phyloP scores from a whole-genome alignment of 2,888 invertebrate species.

The Drosophila mercatorum region DNA sequence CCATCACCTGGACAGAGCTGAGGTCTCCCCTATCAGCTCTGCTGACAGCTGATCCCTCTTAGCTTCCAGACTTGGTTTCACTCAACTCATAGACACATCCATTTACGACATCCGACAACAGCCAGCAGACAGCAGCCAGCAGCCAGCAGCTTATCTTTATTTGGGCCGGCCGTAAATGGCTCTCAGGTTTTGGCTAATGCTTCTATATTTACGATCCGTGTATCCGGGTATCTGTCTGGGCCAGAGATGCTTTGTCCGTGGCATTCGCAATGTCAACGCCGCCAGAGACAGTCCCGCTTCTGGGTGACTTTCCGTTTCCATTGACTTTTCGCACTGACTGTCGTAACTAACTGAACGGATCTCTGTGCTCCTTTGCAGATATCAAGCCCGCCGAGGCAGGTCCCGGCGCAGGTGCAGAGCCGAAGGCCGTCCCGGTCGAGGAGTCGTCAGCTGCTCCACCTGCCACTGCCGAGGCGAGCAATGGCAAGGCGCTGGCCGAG shows the following conservation, averaged over 20 bases:
- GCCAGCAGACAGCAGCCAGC: constrained; percentile 2
- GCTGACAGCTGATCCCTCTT: constrained; percentile 2
- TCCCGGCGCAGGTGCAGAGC: background rate
- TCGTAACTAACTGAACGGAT: background rate
- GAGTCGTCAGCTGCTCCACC: background rate
- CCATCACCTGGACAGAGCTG: no score
- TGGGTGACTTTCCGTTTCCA: constrained; percentile 42
- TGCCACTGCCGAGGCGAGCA: constrained; percentile 8
- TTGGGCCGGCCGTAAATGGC: background rate
- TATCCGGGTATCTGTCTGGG: background rate
- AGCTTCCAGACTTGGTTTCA: constrained; percentile 6
- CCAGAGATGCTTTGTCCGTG: background rate
- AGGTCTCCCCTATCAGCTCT: background rate
- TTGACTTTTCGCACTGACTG: background rate
- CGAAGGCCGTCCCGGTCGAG: background rate
- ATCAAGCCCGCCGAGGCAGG: constrained; percentile 48
- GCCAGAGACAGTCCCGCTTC: constrained; percentile 59
- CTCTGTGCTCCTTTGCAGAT: constrained; percentile 39
- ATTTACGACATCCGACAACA: constrained; percentile 1
- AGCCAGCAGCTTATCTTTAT: background rate
- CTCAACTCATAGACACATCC: constrained; percentile 7
- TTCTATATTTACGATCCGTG: background rate
- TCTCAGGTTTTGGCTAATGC: background rate
- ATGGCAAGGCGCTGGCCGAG: constrained; percentile 44
- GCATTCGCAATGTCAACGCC: constrained; percentile 46